Base-by-base conservation (phyloP, 2,113 vertebrate genomes). In the Bubo bubo region DNA sequence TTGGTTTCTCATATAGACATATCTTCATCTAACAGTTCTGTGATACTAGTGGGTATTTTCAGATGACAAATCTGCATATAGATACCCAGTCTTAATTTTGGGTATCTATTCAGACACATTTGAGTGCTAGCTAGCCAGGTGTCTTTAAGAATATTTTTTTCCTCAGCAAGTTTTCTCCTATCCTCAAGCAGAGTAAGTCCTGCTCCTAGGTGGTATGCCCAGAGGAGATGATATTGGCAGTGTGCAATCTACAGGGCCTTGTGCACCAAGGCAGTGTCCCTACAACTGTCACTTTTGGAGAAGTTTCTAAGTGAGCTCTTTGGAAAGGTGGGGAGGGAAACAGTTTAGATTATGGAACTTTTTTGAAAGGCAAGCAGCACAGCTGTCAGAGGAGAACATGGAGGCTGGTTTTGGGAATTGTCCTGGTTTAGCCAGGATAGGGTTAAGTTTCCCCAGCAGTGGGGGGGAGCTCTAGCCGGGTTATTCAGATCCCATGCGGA, bases 191-290 rank as follows among this genome's bases (percentile, higher is more conserved):
- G 34, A 56, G 21, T 30, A 49, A 63, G 20, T 19, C 20, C 34
- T 67, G 47, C 30, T 74, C 39, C 17, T 37, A 41, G 19, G 26
- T 53, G 22, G 17, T 53, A 53, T 24, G 27, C 17, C 30, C n/a
- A 63, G 49, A 47, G 0, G 0, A 63, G 49, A 26, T 53, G 59
- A 27, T 37, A 27, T 20, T 59, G 53, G 53, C 21, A 72, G 26
- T 3, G 17, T 64, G 37, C 10, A 6, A 1, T 77, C 60, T 53
- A 6, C 60, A 49, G 49, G 20, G 34, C 35, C 16, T 62, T 28
- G 9, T 30, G 28, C 1, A 0, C 21, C 0, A 4, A 56, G 28
- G 22, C 28, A 76, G 43, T 12, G 2, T 52, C 47, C 34, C 35
- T 37, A 63, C 18, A 79, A 16, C 34, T 10, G 19, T 49, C 26